Conservation (phyloP, 1,140 invertebrate species). For the Portunus trituberculatus region DNA sequence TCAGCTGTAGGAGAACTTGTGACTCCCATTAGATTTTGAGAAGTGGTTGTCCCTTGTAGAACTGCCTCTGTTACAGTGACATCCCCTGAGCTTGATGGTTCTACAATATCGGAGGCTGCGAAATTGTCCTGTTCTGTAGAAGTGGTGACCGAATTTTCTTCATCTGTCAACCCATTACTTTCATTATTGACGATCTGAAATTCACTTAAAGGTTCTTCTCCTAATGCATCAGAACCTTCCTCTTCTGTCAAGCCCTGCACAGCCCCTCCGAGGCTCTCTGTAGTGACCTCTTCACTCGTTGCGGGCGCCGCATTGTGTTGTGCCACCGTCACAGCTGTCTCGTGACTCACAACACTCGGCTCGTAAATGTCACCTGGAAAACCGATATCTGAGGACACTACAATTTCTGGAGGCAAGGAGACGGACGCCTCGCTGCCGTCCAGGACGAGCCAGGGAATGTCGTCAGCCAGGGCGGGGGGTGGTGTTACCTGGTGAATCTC, state of each 20-base stretch:
- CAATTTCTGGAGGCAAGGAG: slow-evolving; percentile 24
- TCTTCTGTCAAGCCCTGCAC: too few species aligned
- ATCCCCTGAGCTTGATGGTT: neutral
- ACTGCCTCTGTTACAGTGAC: neutral
- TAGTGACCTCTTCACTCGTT: neutral
- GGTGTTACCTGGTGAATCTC: neutral
- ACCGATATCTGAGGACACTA: slow-evolving; percentile 49
- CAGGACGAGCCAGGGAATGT: slow-evolving; percentile 1
- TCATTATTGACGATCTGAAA: neutral
- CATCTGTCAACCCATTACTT: neutral
- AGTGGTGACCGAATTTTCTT: neutral
- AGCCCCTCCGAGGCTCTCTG: too few species aligned
- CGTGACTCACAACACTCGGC: neutral
- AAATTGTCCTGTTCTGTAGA: neutral
- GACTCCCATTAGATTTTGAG: neutral
- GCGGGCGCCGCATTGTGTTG: neutral
- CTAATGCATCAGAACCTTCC: neutral
- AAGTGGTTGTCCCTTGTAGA: neutral
- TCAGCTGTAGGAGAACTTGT: neutral
- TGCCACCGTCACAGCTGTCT: neutral
- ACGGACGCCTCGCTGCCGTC: neutral
- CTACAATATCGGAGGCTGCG: neutral
- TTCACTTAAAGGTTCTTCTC: too few species aligned
- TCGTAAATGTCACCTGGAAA: neutral
- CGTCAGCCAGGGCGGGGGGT: neutral